Base-by-base conservation (phyloP, 2,888 invertebrate genomes). In the Rhagonycha fulva region DNA sequence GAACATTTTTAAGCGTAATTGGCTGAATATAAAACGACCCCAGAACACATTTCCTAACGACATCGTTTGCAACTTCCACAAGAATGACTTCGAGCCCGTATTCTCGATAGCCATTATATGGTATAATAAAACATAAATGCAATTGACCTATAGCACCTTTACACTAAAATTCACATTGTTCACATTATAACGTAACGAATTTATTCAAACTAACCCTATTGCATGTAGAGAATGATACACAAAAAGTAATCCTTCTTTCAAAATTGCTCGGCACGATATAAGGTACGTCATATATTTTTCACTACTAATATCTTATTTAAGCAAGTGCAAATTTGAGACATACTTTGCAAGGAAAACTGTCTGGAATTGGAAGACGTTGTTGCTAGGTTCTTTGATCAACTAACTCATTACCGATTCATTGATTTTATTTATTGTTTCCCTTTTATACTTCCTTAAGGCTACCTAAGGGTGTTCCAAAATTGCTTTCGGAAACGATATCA, bases 51-150 rank as follows among this genome's bases (percentile, higher is more conserved):
- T 80, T 76, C 78, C 77, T 83, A 84, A 84, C 83, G 83, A 84
- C 80, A 82, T 83, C 83, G 82, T 84, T 83, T 84, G 82, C 83
- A 83, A 82, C 82, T 82, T 81, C 81, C 80, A 80, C 79, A 80
- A 79, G 79, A 78, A 75, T 77, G 79, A 76, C 75, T 72, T 78
- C 80, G 19, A 72, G 68, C 67, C 67, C 70, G 70, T 72, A 19
- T 68, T 70, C 68, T 72, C 72, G 62, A 71, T 76, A 74, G 68
- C 74, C 76, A 72, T 70, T 70, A 60, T 66, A 24, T 24, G 72
- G 14, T 63, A 63, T 62, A 71, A 72, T 72, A 75, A 75, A 75
- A 75, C 26, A 75, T 75, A 75, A 67, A 68, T 63, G 66, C 30
- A 26, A 71, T 71, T 71, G 63, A 62, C 47, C 69, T 47, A 47